These are phyloP conservation scores for Fissipunctia ypsillon DNA, from an alignment of 2,888 invertebrate species.

Conservation along the genomic window DNA sequence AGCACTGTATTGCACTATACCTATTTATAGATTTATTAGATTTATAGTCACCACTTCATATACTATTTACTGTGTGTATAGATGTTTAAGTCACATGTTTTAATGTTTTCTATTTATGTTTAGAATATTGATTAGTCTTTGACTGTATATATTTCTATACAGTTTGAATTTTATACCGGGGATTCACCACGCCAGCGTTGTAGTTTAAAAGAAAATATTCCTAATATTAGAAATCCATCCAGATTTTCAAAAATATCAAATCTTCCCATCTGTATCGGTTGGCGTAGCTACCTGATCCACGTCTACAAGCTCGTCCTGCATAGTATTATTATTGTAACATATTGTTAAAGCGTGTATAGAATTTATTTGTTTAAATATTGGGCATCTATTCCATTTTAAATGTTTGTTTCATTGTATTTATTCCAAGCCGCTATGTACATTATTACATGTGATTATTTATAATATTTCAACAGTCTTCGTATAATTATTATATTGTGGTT, in stretches of 20 bases:
- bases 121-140: neutral
- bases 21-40: neutral
- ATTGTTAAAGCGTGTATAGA: neutral
- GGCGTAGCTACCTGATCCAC: neutral
- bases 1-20: neutral
- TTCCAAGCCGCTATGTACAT: neutral
- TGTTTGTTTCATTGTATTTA: neutral
- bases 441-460: neutral
- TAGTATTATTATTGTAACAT: neutral
- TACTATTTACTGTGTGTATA: neutral
- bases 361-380: neutral
- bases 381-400: neutral
- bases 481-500: slow-evolving; percentile 1
- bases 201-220: neutral
- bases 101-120: neutral
- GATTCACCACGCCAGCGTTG: neutral
- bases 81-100: neutral
- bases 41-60: neutral
- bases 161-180: neutral
- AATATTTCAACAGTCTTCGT: neutral
- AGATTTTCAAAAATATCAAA: neutral
- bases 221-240: neutral
- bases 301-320: neutral
- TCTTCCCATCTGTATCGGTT: neutral
- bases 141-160: neutral